A percentile compares a stretch with the other conserved stretches of the same genome.
These are phyloP conservation scores for Actinernus sp. DNA, from an alignment of 92 coral and sea anemone genomes.

Conservation along the genomic window DNA sequence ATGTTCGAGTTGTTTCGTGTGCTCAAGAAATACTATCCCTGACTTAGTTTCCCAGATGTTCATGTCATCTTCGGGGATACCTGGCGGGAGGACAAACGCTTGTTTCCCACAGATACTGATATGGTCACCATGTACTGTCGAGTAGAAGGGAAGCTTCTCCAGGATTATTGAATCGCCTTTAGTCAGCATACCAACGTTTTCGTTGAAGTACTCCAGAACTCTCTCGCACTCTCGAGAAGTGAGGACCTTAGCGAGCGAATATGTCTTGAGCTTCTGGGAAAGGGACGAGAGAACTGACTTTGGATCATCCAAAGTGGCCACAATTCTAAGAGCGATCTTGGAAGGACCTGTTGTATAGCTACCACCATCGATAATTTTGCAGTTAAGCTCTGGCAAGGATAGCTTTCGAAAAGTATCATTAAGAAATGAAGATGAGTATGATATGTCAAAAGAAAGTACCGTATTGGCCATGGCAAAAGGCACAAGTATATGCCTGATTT, in stretches of 20 bases:
- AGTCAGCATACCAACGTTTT: neutral
- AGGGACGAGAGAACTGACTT: slow-evolving; percentile 34
- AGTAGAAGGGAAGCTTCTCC: slow-evolving; percentile 53
- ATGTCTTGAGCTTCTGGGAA: slow-evolving; percentile 12
- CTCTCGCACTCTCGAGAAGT: neutral
- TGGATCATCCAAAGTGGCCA: slow-evolving; percentile 52
- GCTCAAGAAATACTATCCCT: slow-evolving; percentile 38
- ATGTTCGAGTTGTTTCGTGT: neutral
- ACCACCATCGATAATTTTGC: neutral
- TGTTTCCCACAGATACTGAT: neutral
- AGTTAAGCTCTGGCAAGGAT: slow-evolving; percentile 52
- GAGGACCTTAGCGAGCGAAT: neutral
- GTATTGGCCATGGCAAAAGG: slow-evolving; percentile 55
- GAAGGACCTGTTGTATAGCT: neutral
- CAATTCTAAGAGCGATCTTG: slow-evolving; percentile 24
- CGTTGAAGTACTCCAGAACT: slow-evolving; percentile 50
- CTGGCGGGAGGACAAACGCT: slow-evolving; percentile 26
- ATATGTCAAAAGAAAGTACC: slow-evolving; percentile 41
- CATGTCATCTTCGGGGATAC: slow-evolving; percentile 15
- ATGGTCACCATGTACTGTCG: slow-evolving; percentile 34
- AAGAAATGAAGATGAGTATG: too few relatives aligned
- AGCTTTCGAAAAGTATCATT: too few relatives aligned
- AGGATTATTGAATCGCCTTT: neutral
- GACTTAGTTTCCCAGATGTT: too few relatives aligned
- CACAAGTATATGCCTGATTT: slow-evolving; percentile 32